Percentiles rank a stretch among this genome's conserved stretches.
Evolutionary conservation across 2,113 vertebrate species (phyloP).

Genomic region (Nesoenas mayeri): DNA sequence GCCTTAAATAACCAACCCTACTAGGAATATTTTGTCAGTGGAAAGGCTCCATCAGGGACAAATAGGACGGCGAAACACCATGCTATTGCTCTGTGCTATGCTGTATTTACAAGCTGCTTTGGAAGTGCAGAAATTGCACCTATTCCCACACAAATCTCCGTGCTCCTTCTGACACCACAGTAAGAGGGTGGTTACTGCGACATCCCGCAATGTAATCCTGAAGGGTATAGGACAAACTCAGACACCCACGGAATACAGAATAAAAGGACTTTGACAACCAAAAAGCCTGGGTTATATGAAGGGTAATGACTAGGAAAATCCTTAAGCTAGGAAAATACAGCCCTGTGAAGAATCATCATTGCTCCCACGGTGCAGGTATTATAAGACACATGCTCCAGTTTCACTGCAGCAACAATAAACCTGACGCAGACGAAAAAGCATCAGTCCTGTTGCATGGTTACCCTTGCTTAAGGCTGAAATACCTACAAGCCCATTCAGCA

Average conservation of each 20-base stretch:
- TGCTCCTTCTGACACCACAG: neutral
- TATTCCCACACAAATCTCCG: neutral
- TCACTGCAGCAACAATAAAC: slow-evolving; percentile 17
- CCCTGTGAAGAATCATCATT: neutral
- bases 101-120: neutral
- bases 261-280: neutral
- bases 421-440: neutral
- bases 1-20: neutral
- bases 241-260: slow-evolving; percentile 3
- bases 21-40: neutral
- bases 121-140: neutral
- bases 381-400: neutral
- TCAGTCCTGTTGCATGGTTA: neutral
- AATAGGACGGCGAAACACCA: neutral
- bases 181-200: neutral
- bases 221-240: neutral
- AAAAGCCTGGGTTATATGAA: neutral
- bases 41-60: neutral
- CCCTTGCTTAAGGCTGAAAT: neutral
- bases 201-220: neutral
- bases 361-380: neutral
- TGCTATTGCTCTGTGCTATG: neutral
- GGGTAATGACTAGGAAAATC: slow-evolving; percentile 31
- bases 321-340: slow-evolving; percentile 22
- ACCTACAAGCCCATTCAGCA: neutral